phyloP scores from a whole-genome alignment of 2,113 vertebrate genomes.

The Axis porcinus region DNA sequence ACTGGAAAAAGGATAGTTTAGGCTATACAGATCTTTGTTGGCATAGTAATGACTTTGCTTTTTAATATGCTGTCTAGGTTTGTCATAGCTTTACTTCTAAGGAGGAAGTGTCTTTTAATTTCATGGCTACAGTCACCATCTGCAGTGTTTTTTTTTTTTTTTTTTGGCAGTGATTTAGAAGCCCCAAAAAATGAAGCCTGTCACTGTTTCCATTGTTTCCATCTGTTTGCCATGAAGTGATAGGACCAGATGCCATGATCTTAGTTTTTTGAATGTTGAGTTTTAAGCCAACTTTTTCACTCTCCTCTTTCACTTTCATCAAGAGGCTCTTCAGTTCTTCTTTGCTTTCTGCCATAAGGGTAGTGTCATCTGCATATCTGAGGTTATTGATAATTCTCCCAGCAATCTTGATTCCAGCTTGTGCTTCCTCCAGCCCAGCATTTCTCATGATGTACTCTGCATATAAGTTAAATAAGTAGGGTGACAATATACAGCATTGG shows the following conservation, averaged over 20 bases:
- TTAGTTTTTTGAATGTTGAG: neutral
- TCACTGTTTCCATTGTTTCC: neutral
- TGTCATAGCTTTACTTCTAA: neutral
- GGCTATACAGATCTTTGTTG: neutral
- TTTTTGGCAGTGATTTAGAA: neutral
- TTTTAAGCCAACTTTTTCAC: neutral
- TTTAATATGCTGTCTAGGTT: neutral
- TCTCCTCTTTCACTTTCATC: neutral
- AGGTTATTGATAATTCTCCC: neutral
- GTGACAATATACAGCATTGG: neutral
- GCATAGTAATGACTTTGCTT: neutral
- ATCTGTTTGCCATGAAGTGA: neutral
- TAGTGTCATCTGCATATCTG: neutral
- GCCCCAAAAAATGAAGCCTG: accelerated
- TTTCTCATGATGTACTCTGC: neutral
- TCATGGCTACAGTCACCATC: neutral
- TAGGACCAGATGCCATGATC: neutral
- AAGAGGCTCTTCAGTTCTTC: neutral
- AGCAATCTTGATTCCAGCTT: neutral
- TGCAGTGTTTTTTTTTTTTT: neutral
- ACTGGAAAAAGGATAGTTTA: neutral
- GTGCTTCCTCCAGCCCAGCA: neutral
- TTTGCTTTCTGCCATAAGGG: neutral
- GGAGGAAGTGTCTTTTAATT: neutral
- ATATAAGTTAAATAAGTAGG: neutral